Conservation (phyloP, 2,797 vertebrate species). For the Onychomys leucogaster region DNA sequence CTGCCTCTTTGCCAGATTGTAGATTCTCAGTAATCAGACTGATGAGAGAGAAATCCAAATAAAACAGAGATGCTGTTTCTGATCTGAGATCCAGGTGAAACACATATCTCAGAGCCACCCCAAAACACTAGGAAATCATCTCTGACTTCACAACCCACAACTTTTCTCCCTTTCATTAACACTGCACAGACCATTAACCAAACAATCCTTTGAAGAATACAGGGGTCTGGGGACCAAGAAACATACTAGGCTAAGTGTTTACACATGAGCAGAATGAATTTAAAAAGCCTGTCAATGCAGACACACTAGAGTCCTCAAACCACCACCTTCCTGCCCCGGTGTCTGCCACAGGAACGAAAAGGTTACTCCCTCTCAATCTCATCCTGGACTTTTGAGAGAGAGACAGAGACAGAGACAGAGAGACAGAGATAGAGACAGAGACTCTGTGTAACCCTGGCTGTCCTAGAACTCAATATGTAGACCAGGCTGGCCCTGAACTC, state of each 20-base stretch:
- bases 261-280: background rate
- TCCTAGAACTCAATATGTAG: background rate
- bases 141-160: background rate
- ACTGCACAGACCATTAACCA: background rate
- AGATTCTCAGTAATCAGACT: background rate
- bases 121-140: background rate
- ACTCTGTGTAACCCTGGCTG: background rate
- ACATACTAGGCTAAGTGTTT: background rate
- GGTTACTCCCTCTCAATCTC: background rate
- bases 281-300: background rate
- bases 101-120: background rate
- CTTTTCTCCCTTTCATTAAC: background rate
- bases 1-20: background rate
- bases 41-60: background rate
- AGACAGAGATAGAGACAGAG: background rate
- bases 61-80: background rate
- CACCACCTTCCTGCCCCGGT: background rate
- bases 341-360: background rate
- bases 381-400: background rate
- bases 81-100: background rate
- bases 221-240: background rate
- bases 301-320: background rate
- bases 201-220: background rate
- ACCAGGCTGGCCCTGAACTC: background rate
- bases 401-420: background rate